Percentiles rank a stretch among this genome's conserved stretches.
Evolutionary conservation across 2,797 vertebrate genomes (phyloP).

Genomic region (Gallinago solitaria): DNA sequence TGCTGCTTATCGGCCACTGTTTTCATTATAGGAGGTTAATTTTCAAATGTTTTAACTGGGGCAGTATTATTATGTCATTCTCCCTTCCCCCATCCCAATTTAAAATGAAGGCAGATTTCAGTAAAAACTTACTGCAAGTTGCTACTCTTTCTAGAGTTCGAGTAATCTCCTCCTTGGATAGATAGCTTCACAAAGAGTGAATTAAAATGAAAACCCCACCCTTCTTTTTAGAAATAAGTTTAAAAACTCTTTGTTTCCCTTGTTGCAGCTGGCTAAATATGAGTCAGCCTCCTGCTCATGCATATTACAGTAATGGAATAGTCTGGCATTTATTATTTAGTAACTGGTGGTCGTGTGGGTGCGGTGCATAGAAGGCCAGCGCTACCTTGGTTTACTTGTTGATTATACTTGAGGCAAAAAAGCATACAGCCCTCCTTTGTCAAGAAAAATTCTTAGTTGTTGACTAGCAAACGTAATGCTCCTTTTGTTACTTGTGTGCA

Average conservation of each 20-base stretch:
- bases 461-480: fast-evolving
- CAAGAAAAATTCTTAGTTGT: neutral
- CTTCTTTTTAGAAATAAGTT: neutral
- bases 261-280: neutral
- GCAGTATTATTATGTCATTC: neutral
- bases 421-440: neutral
- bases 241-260: conserved; percentile 47
- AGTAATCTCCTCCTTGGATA: neutral
- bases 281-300: conserved; percentile 32
- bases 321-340: conserved; percentile 53
- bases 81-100: neutral
- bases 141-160: neutral
- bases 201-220: neutral
- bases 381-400: neutral
- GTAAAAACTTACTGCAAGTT: neutral
- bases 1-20: neutral
- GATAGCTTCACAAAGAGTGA: neutral
- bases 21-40: conserved; percentile 20
- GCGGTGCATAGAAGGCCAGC: neutral
- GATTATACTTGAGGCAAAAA: neutral
- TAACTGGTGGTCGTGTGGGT: conserved; percentile 13
- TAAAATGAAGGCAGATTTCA: neutral
- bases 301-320: neutral
- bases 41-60: conserved; percentile 43
- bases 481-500: neutral